Evolutionary conservation across 2,888 invertebrate species (phyloP), one percentile per base, ranked within the genome.

Genomic region (Hipparchia semele): DNA sequence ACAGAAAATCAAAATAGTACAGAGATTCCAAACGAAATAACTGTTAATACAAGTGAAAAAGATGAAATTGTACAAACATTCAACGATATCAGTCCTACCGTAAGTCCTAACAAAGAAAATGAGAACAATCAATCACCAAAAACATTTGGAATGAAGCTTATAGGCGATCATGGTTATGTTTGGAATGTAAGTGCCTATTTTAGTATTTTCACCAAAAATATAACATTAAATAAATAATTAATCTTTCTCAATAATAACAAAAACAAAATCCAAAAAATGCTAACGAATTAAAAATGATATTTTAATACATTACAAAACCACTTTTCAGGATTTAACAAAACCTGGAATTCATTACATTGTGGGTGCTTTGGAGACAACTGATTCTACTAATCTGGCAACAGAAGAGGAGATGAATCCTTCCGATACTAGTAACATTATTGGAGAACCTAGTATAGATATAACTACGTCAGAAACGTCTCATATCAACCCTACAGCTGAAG

Each of bases 101-200:
- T 64, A 5, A 49, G 23, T 49, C 49, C 49, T 5, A 64, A 64
- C 49, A 49, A 49, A 49, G 23, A 33, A 60, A 61, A 2, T 33
- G 68, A 13, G 33, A 60, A 56, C 6, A 23, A 54, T 64, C 23
- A 12, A 8, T 49, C 9, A 46, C 56, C 74, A 6, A 70, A 73
- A 58, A 75, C 72, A 0, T 75, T 71, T 67, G 76, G 76, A 67
- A 75, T 75, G 71, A 61, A 75, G 33, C 65, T 75, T 23, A 13
- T 53, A 9, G 75, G 73, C 6, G 67, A 74, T 65, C 72, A 75
- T 12, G 77, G 75, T 9, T 71, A 74, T 66, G 65, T 77, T 13
- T 77, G 78, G 78, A 74, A 78, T 71, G 78, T 78, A 75, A 77
- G 78, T 77, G 23, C 23, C 23, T 23, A 62, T 62, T 7, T 65